phyloP scores from a whole-genome alignment of 2,888 invertebrate species.

The Temnothorax unifasciatus region DNA sequence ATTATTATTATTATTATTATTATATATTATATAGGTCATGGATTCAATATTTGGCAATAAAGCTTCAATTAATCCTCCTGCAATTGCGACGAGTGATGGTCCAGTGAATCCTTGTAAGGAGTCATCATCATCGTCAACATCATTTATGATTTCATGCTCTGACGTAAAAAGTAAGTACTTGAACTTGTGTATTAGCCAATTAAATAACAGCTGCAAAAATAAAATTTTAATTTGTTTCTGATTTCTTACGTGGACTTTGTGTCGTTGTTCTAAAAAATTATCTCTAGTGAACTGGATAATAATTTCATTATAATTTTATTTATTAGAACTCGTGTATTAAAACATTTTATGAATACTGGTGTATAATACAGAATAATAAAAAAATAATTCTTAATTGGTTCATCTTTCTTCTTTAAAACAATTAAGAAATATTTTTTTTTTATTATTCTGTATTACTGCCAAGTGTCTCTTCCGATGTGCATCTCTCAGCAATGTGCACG shows the following conservation, averaged over 20 bases:
- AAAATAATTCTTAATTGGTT: too few relatives aligned
- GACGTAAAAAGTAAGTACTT: conserved; percentile 7
- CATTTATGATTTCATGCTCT: background rate
- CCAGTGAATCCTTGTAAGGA: background rate
- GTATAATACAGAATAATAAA: too few relatives aligned
- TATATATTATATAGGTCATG: background rate
- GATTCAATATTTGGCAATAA: conserved; percentile 1
- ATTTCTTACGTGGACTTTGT: background rate
- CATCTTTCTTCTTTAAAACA: too few relatives aligned
- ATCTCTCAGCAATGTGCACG: too few relatives aligned
- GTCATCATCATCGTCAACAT: conserved; percentile 1
- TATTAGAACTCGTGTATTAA: too few relatives aligned
- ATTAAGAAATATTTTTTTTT: too few relatives aligned
- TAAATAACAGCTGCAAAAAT: conserved; percentile 1
- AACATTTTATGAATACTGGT: too few relatives aligned
- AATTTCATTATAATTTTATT: too few relatives aligned
- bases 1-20: background rate
- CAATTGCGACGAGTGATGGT: background rate
- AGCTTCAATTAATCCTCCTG: background rate
- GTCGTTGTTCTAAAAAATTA: background rate
- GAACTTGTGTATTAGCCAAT: background rate
- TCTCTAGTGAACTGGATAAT: too few relatives aligned
- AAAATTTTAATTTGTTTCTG: conserved; percentile 2
- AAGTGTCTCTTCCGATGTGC: too few relatives aligned
- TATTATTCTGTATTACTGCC: too few relatives aligned